Percentiles rank a stretch among this genome's conserved stretches.
phyloP scores from a whole-genome alignment of 1,140 invertebrate species.

The Atta cephalotes region DNA sequence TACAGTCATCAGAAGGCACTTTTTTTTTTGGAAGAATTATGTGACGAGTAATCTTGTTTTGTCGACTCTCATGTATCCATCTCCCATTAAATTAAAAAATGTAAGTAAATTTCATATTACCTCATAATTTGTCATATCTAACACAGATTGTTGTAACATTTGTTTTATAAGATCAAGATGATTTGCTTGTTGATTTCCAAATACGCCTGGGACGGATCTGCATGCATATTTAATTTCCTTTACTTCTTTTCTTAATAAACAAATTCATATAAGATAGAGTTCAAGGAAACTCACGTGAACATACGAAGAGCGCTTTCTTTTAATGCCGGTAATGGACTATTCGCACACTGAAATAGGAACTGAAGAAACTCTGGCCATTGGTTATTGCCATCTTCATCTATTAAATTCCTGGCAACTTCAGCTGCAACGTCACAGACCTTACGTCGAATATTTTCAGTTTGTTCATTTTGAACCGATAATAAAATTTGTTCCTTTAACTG shows the following conservation, averaged over 20 bases:
- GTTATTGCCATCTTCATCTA: slow-evolving; percentile 98
- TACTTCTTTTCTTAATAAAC: not conserved
- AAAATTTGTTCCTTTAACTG: slow-evolving; percentile 96
- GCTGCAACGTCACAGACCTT: slow-evolving; percentile 98
- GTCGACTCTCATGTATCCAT: slow-evolving; percentile 80
- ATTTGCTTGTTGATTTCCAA: slow-evolving; percentile 97
- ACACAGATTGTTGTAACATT: slow-evolving; percentile 95
- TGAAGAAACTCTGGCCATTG: slow-evolving; percentile 98
- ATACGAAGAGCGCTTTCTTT: slow-evolving; percentile 98
- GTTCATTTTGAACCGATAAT: slow-evolving; percentile 92
- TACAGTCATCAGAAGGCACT: slow-evolving; percentile 86
- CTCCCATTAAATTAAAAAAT: slow-evolving; percentile 69
- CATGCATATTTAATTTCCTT: not conserved
- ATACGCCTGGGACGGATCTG: slow-evolving; percentile 97
- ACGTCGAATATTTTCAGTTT: slow-evolving; percentile 92
- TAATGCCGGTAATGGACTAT: slow-evolving; percentile 92
- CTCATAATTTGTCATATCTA: slow-evolving; percentile 90
- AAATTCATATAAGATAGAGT: not conserved
- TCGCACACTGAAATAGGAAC: slow-evolving; percentile 98
- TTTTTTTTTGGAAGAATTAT: slow-evolving; percentile 78
- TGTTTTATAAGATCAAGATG: slow-evolving; percentile 97
- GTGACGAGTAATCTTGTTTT: slow-evolving; percentile 77
- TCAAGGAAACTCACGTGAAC: slow-evolving; percentile 91
- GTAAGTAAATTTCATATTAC: slow-evolving; percentile 78
- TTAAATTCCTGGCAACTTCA: slow-evolving; percentile 97